Base-by-base conservation (phyloP, 2,888 invertebrate genomes). In the Dynastes hyllus region DNA sequence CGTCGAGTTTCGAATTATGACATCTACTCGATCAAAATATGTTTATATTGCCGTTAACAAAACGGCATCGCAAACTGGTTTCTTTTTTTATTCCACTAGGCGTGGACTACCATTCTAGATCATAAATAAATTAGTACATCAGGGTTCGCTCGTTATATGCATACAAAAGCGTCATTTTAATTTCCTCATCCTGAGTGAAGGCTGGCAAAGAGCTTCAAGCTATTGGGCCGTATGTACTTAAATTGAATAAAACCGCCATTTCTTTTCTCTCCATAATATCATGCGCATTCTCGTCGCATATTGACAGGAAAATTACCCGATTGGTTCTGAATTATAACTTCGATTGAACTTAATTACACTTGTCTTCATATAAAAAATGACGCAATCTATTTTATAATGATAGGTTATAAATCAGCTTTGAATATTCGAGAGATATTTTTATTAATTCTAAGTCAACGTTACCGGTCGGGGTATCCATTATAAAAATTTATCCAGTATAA, bases 281-380 rank as follows among this genome's bases (percentile, higher is more conserved):
- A 55, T 67, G 55, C 63, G 63, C 32, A 51, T 63, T 61, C 50
- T 67, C 77, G 22, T 51, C 51, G 71, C 40, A 50, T 75, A 79
- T 77, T 77, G 79, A 79, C 79, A 75, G 79, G 77, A 79, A 79
- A 79, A 79, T 79, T 79, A 77, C 79, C 76, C 76, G 79, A 79
- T 79, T 77, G 79, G 71, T 67, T 77, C 53, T 79, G 79, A 79
- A 77, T 79, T 79, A 79, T 79, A 73, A 70, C 79, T 79, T 77
- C 73, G 77, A 79, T 79, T 77, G 73, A 73, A 75, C 79, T 79
- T 79, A 79, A 79, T 79, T 79, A 79, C 77, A 79, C 58, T 77
- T 79, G 77, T 79, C 79, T 58, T 73, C 77, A 67, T 75, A 77
- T 73, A 79, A 79, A 76, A 78, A 79, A 77, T 77, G 58, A 77